phyloP scores from a whole-genome alignment of 2,113 vertebrate species.

The Redunca redunca region DNA sequence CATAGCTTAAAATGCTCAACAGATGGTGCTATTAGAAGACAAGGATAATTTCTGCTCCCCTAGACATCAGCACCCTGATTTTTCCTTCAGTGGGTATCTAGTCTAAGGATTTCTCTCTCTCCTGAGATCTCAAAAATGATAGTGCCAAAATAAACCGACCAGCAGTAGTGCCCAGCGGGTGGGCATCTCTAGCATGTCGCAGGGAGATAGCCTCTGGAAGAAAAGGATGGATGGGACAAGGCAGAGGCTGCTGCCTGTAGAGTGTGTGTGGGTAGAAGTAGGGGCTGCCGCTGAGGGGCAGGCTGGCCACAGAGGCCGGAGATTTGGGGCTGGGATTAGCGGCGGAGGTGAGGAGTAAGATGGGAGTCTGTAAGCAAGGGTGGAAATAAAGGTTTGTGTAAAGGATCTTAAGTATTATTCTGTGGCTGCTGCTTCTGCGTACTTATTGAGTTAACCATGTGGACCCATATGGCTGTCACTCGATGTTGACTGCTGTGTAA shows the following conservation, averaged over 20 bases:
- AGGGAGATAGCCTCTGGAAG: not conserved
- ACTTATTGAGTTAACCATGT: not conserved
- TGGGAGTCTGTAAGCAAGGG: too few species aligned
- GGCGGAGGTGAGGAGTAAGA: not conserved
- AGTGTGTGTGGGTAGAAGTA: not conserved
- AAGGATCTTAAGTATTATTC: not conserved
- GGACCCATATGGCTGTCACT: not conserved
- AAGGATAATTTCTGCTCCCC: not conserved
- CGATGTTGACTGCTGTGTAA: not conserved
- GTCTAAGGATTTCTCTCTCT: not conserved
- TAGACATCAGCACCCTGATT: not conserved
- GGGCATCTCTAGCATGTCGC: not conserved
- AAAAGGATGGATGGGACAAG: not conserved
- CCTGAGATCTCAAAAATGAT: not conserved
- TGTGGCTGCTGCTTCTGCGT: not conserved
- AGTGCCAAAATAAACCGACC: not conserved
- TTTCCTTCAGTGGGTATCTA: not conserved
- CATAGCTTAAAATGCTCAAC: not conserved
- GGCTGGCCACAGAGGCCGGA: not conserved
- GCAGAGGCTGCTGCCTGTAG: not conserved
- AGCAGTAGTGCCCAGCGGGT: accelerated
- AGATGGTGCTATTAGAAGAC: not conserved
- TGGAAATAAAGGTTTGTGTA: not conserved
- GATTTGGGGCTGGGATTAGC: not conserved
- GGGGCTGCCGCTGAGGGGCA: not conserved